Base-by-base conservation (phyloP, 2,888 invertebrate species). In the Drosophila neonasuta region DNA sequence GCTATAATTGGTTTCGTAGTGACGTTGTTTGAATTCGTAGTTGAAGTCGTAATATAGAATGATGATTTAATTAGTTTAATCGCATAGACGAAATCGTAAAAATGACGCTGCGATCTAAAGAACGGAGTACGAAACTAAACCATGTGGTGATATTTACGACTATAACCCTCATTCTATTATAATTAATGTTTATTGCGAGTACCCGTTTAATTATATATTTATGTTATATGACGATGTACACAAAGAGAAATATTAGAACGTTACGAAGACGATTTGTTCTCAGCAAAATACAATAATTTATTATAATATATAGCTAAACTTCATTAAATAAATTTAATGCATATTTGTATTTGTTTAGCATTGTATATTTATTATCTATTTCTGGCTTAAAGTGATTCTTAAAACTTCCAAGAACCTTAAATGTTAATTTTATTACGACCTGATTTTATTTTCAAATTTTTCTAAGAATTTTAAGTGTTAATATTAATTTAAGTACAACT, bases 51-150 rank as follows among this genome's bases (percentile, higher is more conserved):
- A 61, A 61, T 51, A 45, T n/a, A 13, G 13, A 62, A 58, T 58
- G 29, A 60, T 42, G n/a, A 39, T 48, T 60, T 58, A 68, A 73
- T 74, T 68, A 58, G 51, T 41, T 61, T 59, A 50, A 68, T 68
- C 44, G 9, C 13, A n/a, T 42, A 45, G 10, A 10, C 17, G 50
- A 45, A 44, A 56, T 45, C 68, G 29, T 63, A 51, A 68, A 62
- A 54, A 24, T 52, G 52, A 24, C 44, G 41, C 20, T 39, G 30
- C 50, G 56, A 48, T 44, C 41, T 41, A 59, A n/a, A n/a, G n/a
- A 36, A 36, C 36, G 36, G n/a, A 36, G 36, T 36, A n/a, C 4
- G 1, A 29, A 44, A 29, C 13, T 15, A 36, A 32, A 11, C 0
- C 17, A 30, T 42, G 46, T 8, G 48, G 57, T 15, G 29, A 44